A percentile compares a stretch with the other conserved stretches of the same genome.
These are phyloP conservation scores for Oryctes rhinoceros DNA, from an alignment of 1,140 invertebrate genomes.

Conservation along the genomic window DNA sequence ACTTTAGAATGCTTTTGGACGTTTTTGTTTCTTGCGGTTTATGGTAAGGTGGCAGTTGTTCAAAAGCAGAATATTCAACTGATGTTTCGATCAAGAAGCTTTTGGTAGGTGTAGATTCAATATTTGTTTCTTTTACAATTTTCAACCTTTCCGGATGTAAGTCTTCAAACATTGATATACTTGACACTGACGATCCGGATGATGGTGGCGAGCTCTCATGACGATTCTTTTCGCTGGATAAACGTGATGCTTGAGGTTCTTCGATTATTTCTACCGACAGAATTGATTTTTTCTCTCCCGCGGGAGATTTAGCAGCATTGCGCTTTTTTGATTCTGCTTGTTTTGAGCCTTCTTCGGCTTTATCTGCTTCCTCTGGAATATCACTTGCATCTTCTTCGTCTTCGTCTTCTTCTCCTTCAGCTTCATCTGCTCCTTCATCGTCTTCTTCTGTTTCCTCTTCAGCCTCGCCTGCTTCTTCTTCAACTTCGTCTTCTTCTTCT, in stretches of 20 bases:
- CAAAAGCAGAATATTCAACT: neutral
- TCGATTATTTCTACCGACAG: neutral
- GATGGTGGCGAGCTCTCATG: neutral
- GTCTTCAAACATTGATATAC: slow-evolving; percentile 4
- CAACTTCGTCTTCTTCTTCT: slow-evolving; percentile 11
- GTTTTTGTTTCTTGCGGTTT: neutral
- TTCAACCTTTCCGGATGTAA: neutral
- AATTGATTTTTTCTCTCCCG: neutral
- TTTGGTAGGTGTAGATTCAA: neutral
- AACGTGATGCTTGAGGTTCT: neutral
- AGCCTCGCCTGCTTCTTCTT: neutral
- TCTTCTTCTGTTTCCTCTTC: slow-evolving; percentile 13
- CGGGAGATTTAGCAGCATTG: neutral
- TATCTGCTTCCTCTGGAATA: neutral
- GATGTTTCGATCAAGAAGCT: slow-evolving; percentile 14
- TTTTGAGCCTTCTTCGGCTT: slow-evolving; percentile 6
- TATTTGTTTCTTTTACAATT: neutral
- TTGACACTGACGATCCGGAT: slow-evolving; percentile 14
- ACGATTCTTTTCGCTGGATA: neutral
- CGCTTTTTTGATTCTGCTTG: neutral
- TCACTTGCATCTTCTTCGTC: neutral
- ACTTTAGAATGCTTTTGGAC: slow-evolving; percentile 17
- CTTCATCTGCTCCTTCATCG: neutral
- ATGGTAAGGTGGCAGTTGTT: neutral
- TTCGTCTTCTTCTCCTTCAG: slow-evolving; percentile 2